Percentiles rank a stretch among this genome's conserved stretches.
These are phyloP conservation scores for Tachystola acroxantha DNA, from an alignment of 2,888 invertebrate genomes.

Conservation along the genomic window DNA sequence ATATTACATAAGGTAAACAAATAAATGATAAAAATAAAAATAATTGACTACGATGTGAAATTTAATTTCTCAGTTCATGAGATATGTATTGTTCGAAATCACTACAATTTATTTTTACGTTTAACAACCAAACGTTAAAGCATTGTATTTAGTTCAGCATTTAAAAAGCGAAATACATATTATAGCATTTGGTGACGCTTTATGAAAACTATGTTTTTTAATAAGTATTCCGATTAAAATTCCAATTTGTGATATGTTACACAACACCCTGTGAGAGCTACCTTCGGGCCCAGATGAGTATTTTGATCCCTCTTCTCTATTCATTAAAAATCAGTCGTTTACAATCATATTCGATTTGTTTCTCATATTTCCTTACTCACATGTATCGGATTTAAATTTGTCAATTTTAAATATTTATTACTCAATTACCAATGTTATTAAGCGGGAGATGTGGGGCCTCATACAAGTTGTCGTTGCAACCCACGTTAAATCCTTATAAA, in stretches of 20 bases:
- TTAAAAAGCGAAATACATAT: background rate
- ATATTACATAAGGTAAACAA: constrained; percentile 6
- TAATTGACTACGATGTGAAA: constrained; percentile 24
- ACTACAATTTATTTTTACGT: constrained; percentile 6
- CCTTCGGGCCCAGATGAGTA: constrained; percentile 47
- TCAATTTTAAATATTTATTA: background rate
- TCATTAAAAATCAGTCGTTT: constrained; percentile 49
- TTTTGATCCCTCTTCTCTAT: constrained; percentile 55
- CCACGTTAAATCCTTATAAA: too few relatives aligned
- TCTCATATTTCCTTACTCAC: too few relatives aligned
- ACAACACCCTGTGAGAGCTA: constrained; percentile 62
- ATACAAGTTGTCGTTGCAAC: too few relatives aligned
- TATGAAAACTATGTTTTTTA: constrained; percentile 10
- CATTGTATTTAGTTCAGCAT: background rate
- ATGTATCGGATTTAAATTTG: constrained; percentile 7
- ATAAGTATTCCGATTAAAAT: constrained; percentile 23
- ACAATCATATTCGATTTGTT: constrained; percentile 3
- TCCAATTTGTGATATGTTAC: constrained; percentile 59
- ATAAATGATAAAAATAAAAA: constrained; percentile 9
- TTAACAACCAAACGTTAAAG: constrained; percentile 5
- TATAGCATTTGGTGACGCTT: constrained; percentile 6
- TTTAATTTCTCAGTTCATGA: constrained; percentile 24
- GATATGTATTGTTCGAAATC: constrained; percentile 28
- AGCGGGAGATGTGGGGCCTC: too few relatives aligned
- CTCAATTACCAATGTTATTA: background rate